Conservation (phyloP, 2,888 invertebrate genomes). For the Zygogramma bicolorata region DNA sequence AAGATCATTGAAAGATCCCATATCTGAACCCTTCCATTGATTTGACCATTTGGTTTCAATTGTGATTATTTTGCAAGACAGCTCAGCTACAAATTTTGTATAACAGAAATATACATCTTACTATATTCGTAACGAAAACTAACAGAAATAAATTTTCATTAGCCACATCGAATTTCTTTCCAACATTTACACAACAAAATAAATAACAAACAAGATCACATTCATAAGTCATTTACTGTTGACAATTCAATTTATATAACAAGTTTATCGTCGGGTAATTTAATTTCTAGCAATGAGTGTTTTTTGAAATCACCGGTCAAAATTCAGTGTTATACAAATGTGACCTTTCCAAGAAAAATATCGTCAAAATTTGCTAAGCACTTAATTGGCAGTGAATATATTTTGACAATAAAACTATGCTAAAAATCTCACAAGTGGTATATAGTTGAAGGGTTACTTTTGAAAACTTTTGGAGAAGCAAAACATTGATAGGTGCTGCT, state of each 20-base stretch:
- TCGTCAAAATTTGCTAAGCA: conserved; percentile 44
- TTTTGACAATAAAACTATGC: conserved; percentile 30
- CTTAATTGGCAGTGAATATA: conserved; percentile 46
- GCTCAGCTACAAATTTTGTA: background rate
- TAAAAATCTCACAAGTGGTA: conserved; percentile 15
- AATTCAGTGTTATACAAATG: background rate
- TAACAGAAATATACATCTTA: background rate
- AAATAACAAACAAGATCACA: background rate
- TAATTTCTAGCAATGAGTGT: too few species aligned
- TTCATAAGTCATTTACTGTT: background rate
- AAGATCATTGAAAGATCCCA: background rate
- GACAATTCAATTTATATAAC: too few species aligned
- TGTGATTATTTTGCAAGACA: background rate
- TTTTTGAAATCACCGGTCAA: too few species aligned
- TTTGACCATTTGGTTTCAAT: too few species aligned
- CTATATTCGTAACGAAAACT: background rate
- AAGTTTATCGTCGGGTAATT: too few species aligned
- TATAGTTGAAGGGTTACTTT: conserved; percentile 21
- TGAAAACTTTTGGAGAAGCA: conserved; percentile 26
- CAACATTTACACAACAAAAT: background rate
- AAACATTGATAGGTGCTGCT: conserved; percentile 28
- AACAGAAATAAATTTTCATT: background rate
- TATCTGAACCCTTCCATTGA: background rate
- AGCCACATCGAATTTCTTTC: background rate
- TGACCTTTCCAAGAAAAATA: conserved; percentile 32